phyloP scores from a whole-genome alignment of 2,113 vertebrate genomes.

The Speoplatyrhinus poulsoni region DNA sequence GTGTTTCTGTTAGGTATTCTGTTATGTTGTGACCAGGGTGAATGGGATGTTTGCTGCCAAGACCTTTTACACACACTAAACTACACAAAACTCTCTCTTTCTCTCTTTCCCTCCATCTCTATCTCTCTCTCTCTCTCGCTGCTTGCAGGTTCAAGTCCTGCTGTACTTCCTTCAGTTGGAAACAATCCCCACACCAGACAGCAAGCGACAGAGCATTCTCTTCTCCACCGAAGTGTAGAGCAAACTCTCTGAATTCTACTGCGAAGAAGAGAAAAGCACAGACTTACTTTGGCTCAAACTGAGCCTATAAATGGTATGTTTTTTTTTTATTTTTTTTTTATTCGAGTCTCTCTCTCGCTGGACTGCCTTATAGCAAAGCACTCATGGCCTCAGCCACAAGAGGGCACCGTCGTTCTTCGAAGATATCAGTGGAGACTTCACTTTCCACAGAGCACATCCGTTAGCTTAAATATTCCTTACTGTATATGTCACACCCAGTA shows the following conservation, averaged over 20 bases:
- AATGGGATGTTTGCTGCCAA: too few species aligned
- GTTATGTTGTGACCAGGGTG: too few species aligned
- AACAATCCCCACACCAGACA: slow-evolving; percentile 94
- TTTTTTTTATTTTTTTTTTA: slow-evolving; percentile 48
- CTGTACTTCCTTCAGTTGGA: slow-evolving; percentile 97
- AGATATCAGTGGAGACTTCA: slow-evolving; percentile 14
- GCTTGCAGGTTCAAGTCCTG: slow-evolving; percentile 91
- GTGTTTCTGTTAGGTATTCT: too few species aligned
- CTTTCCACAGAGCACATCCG: slow-evolving; percentile 20
- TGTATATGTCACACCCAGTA: slow-evolving; percentile 15
- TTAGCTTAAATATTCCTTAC: slow-evolving; percentile 19
- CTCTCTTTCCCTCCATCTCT: not conserved
- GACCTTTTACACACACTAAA: too few species aligned
- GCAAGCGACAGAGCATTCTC: slow-evolving; percentile 96
- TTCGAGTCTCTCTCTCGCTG: slow-evolving; percentile 22
- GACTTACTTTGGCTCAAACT: slow-evolving; percentile 56
- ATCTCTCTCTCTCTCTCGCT: not conserved
- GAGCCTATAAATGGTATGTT: slow-evolving; percentile 54
- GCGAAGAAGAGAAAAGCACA: slow-evolving; percentile 24
- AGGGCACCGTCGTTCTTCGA: slow-evolving; percentile 43
- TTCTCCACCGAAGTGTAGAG: slow-evolving; percentile 96
- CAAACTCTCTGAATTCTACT: slow-evolving; percentile 10
- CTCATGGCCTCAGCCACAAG: slow-evolving; percentile 42
- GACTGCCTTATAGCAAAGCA: slow-evolving; percentile 23
- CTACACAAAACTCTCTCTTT: not conserved